These are phyloP conservation scores for Syrphus vitripennis DNA, from an alignment of 2,888 invertebrate species.

Conservation along the genomic window DNA sequence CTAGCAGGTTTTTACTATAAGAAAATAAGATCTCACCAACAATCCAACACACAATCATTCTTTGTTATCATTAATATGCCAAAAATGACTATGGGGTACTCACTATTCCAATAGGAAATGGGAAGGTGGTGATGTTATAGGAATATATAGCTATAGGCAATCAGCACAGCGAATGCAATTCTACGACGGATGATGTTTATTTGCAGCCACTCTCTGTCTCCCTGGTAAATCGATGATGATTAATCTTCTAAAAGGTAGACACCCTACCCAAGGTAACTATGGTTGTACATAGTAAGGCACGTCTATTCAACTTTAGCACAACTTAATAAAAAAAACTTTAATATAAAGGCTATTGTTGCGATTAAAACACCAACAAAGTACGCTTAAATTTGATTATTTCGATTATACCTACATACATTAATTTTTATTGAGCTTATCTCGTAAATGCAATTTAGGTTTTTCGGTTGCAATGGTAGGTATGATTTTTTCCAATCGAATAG, in stretches of 20 bases:
- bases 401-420: too few species aligned
- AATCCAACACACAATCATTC: too few species aligned
- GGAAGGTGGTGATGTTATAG: not conserved
- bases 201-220: not conserved
- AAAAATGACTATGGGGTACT: not conserved
- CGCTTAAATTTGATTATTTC: not conserved
- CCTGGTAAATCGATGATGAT: conserved; percentile 60
- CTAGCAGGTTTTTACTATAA: not conserved
- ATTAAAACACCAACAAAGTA: not conserved
- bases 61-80: not conserved
- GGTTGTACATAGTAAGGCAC: not conserved
- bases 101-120: not conserved
- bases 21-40: not conserved
- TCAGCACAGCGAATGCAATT: not conserved
- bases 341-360: not conserved
- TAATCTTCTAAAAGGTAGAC: conserved; percentile 42
- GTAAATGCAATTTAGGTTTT: not conserved
- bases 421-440: not conserved
- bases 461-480: not conserved
- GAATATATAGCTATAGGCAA: not conserved
- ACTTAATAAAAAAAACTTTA: not conserved
- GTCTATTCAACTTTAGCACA: not conserved
- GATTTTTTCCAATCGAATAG: conserved; percentile 9
- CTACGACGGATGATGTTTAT: not conserved
- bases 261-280: conserved; percentile 32